A percentile compares a stretch with the other conserved stretches of the same genome.
phyloP scores from a whole-genome alignment of 2,113 vertebrate genomes.

The Emydura subglobosa region DNA sequence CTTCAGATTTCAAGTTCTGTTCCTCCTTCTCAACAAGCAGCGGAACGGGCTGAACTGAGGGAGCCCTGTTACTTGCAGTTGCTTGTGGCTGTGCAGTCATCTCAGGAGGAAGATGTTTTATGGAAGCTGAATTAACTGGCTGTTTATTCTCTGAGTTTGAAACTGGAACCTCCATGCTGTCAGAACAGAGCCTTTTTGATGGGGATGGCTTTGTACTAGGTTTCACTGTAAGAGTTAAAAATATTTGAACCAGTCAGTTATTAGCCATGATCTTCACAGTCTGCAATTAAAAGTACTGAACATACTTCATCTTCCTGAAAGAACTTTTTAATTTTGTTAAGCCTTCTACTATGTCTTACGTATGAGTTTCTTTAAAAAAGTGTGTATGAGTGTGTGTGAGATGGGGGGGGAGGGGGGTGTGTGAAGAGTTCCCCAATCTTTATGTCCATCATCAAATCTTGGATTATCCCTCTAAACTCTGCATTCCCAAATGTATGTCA shows the following conservation, averaged over 20 bases:
- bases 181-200: constrained; percentile 90
- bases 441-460: not conserved
- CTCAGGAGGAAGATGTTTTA: constrained; percentile 52
- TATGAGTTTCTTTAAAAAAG: not conserved
- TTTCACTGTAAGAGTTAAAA: constrained; percentile 76
- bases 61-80: constrained; percentile 2
- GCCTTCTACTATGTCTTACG: not conserved
- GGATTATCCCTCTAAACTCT: not conserved
- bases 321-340: not conserved
- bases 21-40: constrained; percentile 38
- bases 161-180: constrained; percentile 69
- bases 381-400: no score
- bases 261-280: not conserved
- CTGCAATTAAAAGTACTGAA: not conserved
- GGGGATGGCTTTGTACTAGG: constrained; percentile 89
- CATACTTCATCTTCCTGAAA: not conserved
- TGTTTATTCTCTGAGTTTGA: constrained; percentile 83
- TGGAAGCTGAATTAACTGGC: constrained; percentile 49
- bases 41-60: not conserved
- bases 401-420: no score
- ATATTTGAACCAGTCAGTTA: not conserved
- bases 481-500: not conserved
- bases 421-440: not conserved
- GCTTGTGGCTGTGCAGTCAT: constrained; percentile 69
- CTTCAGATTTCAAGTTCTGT: constrained; percentile 17